These are phyloP conservation scores for Drosophila seguyi DNA, from an alignment of 1,140 invertebrate genomes.

Conservation along the genomic window DNA sequence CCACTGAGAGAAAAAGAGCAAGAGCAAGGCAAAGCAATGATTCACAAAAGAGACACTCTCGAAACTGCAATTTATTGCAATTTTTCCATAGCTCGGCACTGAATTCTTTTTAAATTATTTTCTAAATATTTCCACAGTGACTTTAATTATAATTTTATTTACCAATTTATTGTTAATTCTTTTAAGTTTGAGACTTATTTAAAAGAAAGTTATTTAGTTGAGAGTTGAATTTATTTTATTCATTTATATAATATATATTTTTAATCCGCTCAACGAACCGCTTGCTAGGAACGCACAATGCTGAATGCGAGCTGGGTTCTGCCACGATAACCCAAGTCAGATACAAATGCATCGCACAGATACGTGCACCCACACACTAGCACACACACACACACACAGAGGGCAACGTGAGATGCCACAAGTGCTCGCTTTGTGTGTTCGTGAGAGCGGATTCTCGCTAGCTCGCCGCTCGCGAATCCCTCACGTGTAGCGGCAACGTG, in stretches of 20 bases:
- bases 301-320: conserved; percentile 53
- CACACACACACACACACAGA: conserved; percentile 27
- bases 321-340: conserved; percentile 25
- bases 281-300: conserved; percentile 53
- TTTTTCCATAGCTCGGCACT: background rate
- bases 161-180: background rate
- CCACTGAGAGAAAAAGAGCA: conserved; percentile 18
- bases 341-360: conserved; percentile 42
- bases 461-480: conserved; percentile 9
- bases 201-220: conserved; percentile 4
- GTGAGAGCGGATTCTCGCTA: conserved; percentile 6
- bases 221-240: background rate
- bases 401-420: conserved; percentile 42
- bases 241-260: conserved; percentile 11
- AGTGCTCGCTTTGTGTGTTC: conserved; percentile 6
- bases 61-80: background rate
- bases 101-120: background rate
- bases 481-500: conserved; percentile 80
- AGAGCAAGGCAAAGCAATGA: conserved; percentile 3
- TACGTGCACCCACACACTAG: conserved; percentile 14
- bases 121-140: background rate
- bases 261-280: conserved; percentile 52
- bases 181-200: background rate
- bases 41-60: conserved; percentile 5
- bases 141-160: background rate